Evolutionary conservation across 2,797 vertebrate genomes (phyloP).

Genomic region (Coilia nasus): DNA sequence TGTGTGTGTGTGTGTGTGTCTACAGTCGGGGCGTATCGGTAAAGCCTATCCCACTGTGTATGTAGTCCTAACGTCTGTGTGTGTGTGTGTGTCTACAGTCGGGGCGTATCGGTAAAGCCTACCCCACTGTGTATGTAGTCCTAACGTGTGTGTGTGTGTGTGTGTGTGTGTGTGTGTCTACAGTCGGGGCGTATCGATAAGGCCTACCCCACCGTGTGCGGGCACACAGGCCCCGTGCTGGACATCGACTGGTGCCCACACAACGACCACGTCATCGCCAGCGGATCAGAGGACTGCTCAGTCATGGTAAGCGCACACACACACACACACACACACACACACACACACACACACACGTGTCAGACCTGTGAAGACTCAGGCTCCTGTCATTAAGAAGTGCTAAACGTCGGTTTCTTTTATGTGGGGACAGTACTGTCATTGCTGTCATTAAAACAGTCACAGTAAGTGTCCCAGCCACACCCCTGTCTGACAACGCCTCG

Average conservation of each 20-base stretch:
- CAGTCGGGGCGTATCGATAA: constrained; percentile 97
- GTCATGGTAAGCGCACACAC: constrained; percentile 84
- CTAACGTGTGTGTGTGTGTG: neutral
- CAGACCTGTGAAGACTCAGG: too few species aligned
- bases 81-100: too few species aligned
- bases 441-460: too few species aligned
- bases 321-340: neutral
- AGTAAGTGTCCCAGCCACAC: too few species aligned
- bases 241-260: constrained; percentile 99
- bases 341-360: too few species aligned
- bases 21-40: too few species aligned
- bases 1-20: too few species aligned
- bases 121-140: neutral
- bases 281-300: constrained; percentile 95
- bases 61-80: neutral
- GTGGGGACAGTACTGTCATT: too few species aligned
- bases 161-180: neutral
- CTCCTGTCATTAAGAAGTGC: too few species aligned
- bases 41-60: neutral
- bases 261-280: constrained; percentile 94
- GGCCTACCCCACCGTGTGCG: constrained; percentile 94
- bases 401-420: too few species aligned
- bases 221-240: constrained; percentile 94
- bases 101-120: neutral
- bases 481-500: too few species aligned